Base-by-base conservation (phyloP, 2,888 invertebrate genomes). In the Metacarcinus magister region DNA sequence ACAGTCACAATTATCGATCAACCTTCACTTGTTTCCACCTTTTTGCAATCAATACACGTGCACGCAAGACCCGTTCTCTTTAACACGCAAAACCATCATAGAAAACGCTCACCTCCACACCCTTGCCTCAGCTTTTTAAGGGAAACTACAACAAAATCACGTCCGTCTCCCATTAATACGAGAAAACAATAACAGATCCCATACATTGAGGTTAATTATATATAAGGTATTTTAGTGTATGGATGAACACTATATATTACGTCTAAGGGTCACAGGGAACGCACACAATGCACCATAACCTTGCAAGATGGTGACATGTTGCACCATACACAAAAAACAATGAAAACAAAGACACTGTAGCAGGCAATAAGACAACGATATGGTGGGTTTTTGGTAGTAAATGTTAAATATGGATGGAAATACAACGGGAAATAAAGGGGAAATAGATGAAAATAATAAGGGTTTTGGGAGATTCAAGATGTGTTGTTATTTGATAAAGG, bases 31-130 rank as follows among this genome's bases (percentile, higher is more conserved):
- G 28, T 28, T 32, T 92, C 92, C 48, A 13, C 19, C 32, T 16
- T 90, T 90, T 90, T 90, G 43, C 48, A 92, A 92, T 92, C 92
- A 92, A 92, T 92, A 92, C 92, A 48, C 92, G 28, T 32, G 28
- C 48, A 92, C 23, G 28, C 54, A 90, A 32, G 90, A 39, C 23
- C 92, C 46, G 23, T 46, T 43, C 46, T 91, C 91, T 91, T 5
- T 67, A 5, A 67, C 16, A 19, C n/a, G 54, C 92, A 0, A n/a
- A n/a, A n/a, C n/a, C 48, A 19, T 28, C 92, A 92, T 13, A 92
- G 92, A 92, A 92, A 92, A 92, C 92, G 92, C 23, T n/a, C 91
- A 23, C 48, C 54, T 82, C 82, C 82, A 82, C 82, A 82, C 82
- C 82, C 82, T 82, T n/a, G n/a, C 82, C 5, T 7, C 2, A 32